A percentile compares a stretch with the other conserved stretches of the same genome.
Conservation (phyloP, 2,888 invertebrate species). For the Chironomus riparius region DNA sequence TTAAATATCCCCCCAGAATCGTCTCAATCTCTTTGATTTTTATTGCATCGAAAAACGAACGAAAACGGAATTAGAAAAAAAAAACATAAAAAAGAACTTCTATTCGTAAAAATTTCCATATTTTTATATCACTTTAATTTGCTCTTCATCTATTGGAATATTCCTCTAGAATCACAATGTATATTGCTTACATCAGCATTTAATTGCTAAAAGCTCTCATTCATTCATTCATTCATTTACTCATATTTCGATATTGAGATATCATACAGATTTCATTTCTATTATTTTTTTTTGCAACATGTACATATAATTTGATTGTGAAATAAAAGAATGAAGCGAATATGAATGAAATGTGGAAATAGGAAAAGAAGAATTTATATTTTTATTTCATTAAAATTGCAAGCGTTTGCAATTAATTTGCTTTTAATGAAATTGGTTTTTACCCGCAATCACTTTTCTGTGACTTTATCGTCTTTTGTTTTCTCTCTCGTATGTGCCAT, state of each 20-base stretch:
- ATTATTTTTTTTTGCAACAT: too few relatives aligned
- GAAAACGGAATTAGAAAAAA: not conserved
- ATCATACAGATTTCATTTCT: not conserved
- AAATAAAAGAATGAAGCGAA: not conserved
- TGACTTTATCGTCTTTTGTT: not conserved
- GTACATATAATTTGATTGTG: not conserved
- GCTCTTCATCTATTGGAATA: not conserved
- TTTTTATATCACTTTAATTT: constrained; percentile 13
- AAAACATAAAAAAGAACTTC: constrained; percentile 8
- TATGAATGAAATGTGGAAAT: not conserved
- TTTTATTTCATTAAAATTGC: constrained; percentile 27
- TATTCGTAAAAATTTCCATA: constrained; percentile 19
- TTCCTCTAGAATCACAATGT: not conserved
- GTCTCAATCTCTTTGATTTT: not conserved
- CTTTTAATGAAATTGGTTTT: constrained; percentile 27
- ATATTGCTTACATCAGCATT: constrained; percentile 10
- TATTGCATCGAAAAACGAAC: not conserved
- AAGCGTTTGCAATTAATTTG: constrained; percentile 27
- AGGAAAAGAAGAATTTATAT: constrained; percentile 8
- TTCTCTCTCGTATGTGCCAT: not conserved
- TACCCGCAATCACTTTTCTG: constrained; percentile 10
- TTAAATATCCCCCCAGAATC: not conserved
- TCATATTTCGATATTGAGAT: not conserved
- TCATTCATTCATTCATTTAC: not conserved
- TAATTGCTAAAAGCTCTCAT: not conserved